Evolutionary conservation across 2,797 vertebrate genomes (phyloP).

Genomic region (Novumbra hubbsi): DNA sequence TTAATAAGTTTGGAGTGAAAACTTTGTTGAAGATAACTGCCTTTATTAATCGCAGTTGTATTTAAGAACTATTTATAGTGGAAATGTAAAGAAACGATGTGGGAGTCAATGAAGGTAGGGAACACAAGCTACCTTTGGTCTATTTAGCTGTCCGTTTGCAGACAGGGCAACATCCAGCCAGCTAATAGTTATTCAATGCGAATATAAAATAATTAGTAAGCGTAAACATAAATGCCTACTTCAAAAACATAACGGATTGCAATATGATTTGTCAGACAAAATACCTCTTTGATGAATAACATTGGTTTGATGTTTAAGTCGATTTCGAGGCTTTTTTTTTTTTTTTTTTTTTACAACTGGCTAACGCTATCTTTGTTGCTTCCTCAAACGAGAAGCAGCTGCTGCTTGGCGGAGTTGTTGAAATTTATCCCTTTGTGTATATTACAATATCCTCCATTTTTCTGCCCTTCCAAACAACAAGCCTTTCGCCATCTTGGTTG

Average conservation of each 20-base stretch:
- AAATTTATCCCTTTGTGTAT: constrained; percentile 99
- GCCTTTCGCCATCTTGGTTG: constrained; percentile 99
- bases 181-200: constrained; percentile 61
- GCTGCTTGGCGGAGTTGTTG: constrained; percentile 85
- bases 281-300: constrained; percentile 32
- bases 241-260: constrained; percentile 42
- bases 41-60: constrained; percentile 12
- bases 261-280: constrained; percentile 40
- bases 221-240: constrained; percentile 52
- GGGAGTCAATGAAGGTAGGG: constrained; percentile 54
- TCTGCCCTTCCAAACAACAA: constrained; percentile 96
- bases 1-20: constrained; percentile 16
- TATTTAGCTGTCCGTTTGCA: constrained; percentile 69
- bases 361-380: constrained; percentile 76
- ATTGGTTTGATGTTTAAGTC: constrained; percentile 39
- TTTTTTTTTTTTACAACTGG: constrained; percentile 35
- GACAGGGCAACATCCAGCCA: constrained; percentile 56
- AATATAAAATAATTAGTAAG: constrained; percentile 66
- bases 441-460: constrained; percentile 99
- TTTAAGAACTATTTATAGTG: constrained; percentile 17
- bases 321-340: constrained; percentile 39
- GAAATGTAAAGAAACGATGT: constrained; percentile 46
- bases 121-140: constrained; percentile 67
- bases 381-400: constrained; percentile 82
- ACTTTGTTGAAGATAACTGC: constrained; percentile 12